A percentile compares a stretch with the other conserved stretches of the same genome.
phyloP scores from a whole-genome alignment of 1,140 invertebrate species.

The Aphelenchoides fujianensis region DNA sequence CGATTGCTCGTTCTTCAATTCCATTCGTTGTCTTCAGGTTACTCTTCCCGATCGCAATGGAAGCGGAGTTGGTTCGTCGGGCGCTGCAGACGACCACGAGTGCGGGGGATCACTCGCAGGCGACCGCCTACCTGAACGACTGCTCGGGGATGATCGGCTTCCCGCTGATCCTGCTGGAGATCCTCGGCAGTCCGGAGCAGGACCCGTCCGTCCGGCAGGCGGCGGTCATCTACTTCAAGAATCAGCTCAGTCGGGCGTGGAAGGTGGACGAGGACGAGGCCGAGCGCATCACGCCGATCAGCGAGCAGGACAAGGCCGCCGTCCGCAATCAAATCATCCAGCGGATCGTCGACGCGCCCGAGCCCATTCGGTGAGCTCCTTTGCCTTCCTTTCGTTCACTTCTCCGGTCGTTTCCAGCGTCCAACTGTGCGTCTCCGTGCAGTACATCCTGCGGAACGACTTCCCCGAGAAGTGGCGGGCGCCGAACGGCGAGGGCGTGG shows the following conservation, averaged over 20 bases:
- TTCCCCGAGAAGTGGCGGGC: slow-evolving; percentile 89
- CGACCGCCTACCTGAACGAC: slow-evolving; percentile 65
- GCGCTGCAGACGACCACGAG: slow-evolving; percentile 36
- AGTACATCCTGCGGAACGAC: slow-evolving; percentile 85
- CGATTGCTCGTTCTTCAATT: no score
- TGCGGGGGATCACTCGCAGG: slow-evolving; percentile 29
- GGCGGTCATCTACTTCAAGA: slow-evolving; percentile 92
- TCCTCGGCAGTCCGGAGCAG: slow-evolving; percentile 82
- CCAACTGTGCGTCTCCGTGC: slow-evolving; percentile 83
- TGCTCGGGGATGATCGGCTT: slow-evolving; percentile 94
- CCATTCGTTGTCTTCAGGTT: no score
- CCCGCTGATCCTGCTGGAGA: slow-evolving; percentile 83
- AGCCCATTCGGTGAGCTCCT: slow-evolving; percentile 72
- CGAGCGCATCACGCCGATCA: slow-evolving; percentile 68
- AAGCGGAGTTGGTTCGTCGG: slow-evolving; percentile 21
- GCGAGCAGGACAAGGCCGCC: slow-evolving; percentile 88
- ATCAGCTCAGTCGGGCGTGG: slow-evolving; percentile 85
- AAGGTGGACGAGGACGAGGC: slow-evolving; percentile 76
- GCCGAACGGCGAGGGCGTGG: slow-evolving; percentile 68
- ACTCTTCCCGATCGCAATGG: no score
- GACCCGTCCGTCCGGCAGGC: slow-evolving; percentile 90
- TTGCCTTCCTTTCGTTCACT: slow-evolving; percentile 8
- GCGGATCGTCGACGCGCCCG: slow-evolving; percentile 85
- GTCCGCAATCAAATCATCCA: slow-evolving; percentile 89
- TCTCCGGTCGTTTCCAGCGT: slow-evolving; percentile 68